Percentiles rank a stretch among this genome's conserved stretches.
phyloP scores from a whole-genome alignment of 2,888 invertebrate species.

The Drosophila merina region DNA sequence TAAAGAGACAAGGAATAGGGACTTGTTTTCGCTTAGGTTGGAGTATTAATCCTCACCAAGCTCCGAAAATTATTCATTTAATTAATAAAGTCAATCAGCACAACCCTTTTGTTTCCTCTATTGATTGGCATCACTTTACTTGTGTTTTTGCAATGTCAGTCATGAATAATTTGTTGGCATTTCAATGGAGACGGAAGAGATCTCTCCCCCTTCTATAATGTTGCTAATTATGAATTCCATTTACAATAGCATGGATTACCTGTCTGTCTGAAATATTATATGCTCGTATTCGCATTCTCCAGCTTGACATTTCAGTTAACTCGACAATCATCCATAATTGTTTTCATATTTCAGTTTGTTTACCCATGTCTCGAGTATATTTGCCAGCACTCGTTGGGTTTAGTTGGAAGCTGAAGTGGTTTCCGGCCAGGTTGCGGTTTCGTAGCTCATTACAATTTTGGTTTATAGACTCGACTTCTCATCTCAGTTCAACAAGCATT shows the following conservation, averaged over 20 bases:
- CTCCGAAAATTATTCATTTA: constrained; percentile 1
- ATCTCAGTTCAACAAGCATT: neutral
- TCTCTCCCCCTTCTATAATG: constrained; percentile 6
- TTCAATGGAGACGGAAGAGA: constrained; percentile 2
- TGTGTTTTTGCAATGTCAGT: neutral
- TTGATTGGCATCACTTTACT: neutral
- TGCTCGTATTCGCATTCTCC: neutral
- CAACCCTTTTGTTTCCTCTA: constrained; percentile 13
- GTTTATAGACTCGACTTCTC: constrained; percentile 9
- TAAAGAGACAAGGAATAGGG: neutral
- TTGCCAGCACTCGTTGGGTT: constrained; percentile 21
- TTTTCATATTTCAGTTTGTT: constrained; percentile 39
- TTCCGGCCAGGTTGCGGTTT: constrained; percentile 18
- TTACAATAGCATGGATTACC: constrained; percentile 6
- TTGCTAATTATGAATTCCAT: constrained; percentile 53
- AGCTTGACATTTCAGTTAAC: constrained; percentile 15
- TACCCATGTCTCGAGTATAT: constrained; percentile 38
- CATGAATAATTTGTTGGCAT: neutral
- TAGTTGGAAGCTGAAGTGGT: constrained; percentile 17
- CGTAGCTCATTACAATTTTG: constrained; percentile 47
- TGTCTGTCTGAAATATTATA: constrained; percentile 7
- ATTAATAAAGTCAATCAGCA: neutral
- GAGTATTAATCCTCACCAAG: neutral
- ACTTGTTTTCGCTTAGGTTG: neutral
- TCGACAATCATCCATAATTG: constrained; percentile 52